Evolutionary conservation across 2,797 vertebrate genomes (phyloP), one percentile per base, ranked within the genome.

Genomic region (Thripadectes ignobilis): DNA sequence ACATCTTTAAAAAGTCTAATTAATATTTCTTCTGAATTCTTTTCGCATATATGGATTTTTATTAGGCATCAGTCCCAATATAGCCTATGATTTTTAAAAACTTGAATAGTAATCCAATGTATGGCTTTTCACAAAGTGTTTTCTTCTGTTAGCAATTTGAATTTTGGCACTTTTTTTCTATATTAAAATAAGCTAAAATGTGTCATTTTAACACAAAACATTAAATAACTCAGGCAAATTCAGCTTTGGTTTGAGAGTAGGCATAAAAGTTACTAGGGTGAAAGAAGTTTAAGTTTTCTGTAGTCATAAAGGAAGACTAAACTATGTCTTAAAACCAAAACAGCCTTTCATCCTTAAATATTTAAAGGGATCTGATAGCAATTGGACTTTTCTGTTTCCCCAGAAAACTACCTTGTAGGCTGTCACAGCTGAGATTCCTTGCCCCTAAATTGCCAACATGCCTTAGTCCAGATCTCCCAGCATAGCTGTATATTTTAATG

Each of bases 341-440:
- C 14, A 69, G 8, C 63, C 77, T 88, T 93, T 91, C 39, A 81
- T 91, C 41, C 29, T 57, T 88, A 76, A 94, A 45, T 92, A 86
- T 78, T 80, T 89, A 67, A 84, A 84, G 32, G 69, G 86, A 69
- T 82, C 59, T 93, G 51, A 45, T 57, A 93, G 74, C 41, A 84
- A 27, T 9, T 76, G 55, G 21, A 71, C 34, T 84, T 90, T 82
- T 89, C 51, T 93, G 12, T 92, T 94, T 89, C 46, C 15, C 34
- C 48, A 29, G 45, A 63, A 93, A 86, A 57, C 48, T 49, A 29
- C 22, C 71, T 3, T 39, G 32, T 80, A 39, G 48, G 29, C 55
- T 66, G 51, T 78, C 45, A 75, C 51, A 81, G 10, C n/a, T 83
- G 80, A 69, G 30, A 76, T 79, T 93, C 59, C 66, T 82, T 88